These are phyloP conservation scores for Lochmaea capreae DNA, from an alignment of 2,888 invertebrate genomes.

Conservation along the genomic window DNA sequence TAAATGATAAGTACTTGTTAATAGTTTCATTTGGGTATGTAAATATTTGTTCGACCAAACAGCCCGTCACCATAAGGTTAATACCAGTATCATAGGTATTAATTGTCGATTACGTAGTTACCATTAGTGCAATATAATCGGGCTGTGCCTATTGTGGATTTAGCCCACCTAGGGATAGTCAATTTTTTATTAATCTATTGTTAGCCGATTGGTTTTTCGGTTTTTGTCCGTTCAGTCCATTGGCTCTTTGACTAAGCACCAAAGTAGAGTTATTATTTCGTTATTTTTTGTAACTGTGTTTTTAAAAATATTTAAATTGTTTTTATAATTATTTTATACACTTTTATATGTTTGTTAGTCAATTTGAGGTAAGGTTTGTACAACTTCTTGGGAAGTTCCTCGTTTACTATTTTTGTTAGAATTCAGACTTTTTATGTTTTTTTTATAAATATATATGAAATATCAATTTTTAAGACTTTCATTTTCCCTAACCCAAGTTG, in stretches of 20 bases:
- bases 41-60: constrained; percentile 26
- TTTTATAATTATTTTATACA: constrained; percentile 66
- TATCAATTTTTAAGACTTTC: constrained; percentile 67
- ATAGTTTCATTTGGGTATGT: constrained; percentile 13
- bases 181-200: constrained; percentile 65
- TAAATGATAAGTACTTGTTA: not conserved
- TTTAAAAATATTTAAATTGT: constrained; percentile 63
- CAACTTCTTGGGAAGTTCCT: constrained; percentile 63
- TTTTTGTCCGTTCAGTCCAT: constrained; percentile 59
- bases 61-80: constrained; percentile 48
- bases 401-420: constrained; percentile 66
- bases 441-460: constrained; percentile 66
- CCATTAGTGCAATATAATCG: constrained; percentile 66
- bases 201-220: constrained; percentile 62
- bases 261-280: constrained; percentile 62
- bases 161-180: constrained; percentile 64
- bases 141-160: constrained; percentile 56
- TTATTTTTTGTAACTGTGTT: constrained; percentile 62
- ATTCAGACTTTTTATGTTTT: constrained; percentile 67
- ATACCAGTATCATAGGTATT: constrained; percentile 47
- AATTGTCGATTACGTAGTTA: constrained; percentile 60
- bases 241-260: constrained; percentile 63
- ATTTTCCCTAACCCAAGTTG: constrained; percentile 58
- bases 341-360: constrained; percentile 67
- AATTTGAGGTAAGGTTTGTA: constrained; percentile 63